Percentiles rank a stretch among this genome's conserved stretches.
Conservation (phyloP, 2,888 invertebrate genomes). For the Hydrotaea diabolus region DNA sequence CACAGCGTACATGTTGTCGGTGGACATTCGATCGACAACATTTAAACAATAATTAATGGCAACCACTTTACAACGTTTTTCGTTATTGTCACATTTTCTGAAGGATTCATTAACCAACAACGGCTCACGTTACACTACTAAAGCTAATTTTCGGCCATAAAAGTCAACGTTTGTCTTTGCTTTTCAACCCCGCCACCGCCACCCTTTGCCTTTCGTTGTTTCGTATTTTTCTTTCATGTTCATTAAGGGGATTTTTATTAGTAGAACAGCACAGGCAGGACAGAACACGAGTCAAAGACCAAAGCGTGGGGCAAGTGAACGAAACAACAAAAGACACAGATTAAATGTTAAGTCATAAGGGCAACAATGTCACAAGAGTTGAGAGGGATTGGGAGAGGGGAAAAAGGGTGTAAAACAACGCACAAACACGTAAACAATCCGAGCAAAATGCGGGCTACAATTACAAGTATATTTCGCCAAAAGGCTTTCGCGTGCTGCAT, state of each 20-base stretch:
- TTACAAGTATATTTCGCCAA: slow-evolving; percentile 23
- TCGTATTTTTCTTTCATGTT: not conserved
- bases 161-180: slow-evolving; percentile 20
- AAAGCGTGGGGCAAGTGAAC: not conserved
- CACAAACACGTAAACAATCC: not conserved
- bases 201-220: not conserved
- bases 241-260: slow-evolving; percentile 21
- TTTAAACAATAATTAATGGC: slow-evolving; percentile 54
- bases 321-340: slow-evolving; percentile 24
- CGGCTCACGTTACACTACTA: slow-evolving; percentile 26
- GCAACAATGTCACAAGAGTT: slow-evolving; percentile 45
- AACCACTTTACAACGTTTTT: slow-evolving; percentile 37
- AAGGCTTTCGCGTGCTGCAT: not conserved
- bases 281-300: not conserved
- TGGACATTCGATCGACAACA: not conserved
- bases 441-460: not conserved
- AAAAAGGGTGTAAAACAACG: not conserved
- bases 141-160: slow-evolving; percentile 51
- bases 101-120: slow-evolving; percentile 44
- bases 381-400: no score
- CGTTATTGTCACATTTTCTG: not conserved
- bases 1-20: not conserved
- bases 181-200: not conserved
- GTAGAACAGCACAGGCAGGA: not conserved
- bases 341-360: slow-evolving; percentile 48